Percentiles rank a stretch among this genome's conserved stretches.
Evolutionary conservation across 2,888 invertebrate genomes (phyloP).

Genomic region (Drosophila melanocephala): DNA sequence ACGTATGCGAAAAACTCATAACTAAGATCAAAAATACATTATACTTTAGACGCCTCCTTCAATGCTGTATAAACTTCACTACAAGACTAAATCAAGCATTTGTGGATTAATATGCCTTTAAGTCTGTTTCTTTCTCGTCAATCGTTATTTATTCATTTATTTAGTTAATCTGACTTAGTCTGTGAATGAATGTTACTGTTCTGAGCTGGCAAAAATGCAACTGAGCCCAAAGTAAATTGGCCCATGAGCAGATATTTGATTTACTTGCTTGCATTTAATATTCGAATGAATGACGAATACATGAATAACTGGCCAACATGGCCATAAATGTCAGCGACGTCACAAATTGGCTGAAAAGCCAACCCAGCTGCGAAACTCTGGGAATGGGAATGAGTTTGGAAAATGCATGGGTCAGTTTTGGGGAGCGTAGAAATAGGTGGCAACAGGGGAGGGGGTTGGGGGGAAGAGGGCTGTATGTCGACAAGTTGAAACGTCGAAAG

Average conservation of each 20-base stretch:
- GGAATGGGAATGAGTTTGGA: slow-evolving; percentile 5
- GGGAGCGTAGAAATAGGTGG: not conserved
- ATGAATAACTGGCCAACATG: slow-evolving; percentile 41
- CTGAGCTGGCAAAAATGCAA: slow-evolving; percentile 58
- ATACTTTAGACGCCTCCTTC: not conserved
- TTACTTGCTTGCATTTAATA: slow-evolving; percentile 74
- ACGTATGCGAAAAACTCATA: not conserved
- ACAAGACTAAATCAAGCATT: not conserved
- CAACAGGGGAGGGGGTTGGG: not conserved
- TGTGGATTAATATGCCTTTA: not conserved
- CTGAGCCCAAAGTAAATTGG: slow-evolving; percentile 73
- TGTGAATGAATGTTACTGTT: not conserved
- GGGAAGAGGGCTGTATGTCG: slow-evolving; percentile 47
- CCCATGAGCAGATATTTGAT: slow-evolving; percentile 65
- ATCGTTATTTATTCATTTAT: not conserved
- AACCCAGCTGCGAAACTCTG: slow-evolving; percentile 18
- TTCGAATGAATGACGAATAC: slow-evolving; percentile 46
- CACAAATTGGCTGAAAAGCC: slow-evolving; percentile 74
- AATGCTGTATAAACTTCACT: not conserved
- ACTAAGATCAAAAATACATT: not conserved
- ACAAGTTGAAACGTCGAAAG: slow-evolving; percentile 82
- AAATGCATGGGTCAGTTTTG: slow-evolving; percentile 34
- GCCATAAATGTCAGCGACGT: slow-evolving; percentile 75
- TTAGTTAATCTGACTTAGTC: not conserved
- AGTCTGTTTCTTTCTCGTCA: not conserved